Evolutionary conservation across 2,888 invertebrate species (phyloP), one percentile per base, ranked within the genome.

Genomic region (Lacanobia wlatinum): DNA sequence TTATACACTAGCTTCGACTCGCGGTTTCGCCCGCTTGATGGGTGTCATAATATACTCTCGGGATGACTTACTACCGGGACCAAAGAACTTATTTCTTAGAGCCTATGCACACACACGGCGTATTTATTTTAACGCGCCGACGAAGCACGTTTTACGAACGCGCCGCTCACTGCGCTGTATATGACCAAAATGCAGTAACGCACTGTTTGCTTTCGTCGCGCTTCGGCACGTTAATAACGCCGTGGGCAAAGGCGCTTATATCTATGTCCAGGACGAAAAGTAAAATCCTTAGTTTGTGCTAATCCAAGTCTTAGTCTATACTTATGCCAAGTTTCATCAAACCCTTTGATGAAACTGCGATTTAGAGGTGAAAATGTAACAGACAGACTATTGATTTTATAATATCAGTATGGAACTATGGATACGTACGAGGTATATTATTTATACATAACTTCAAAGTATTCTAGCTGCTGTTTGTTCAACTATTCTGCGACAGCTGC

Each of bases 401-500:
- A 58, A 38, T 58, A n/a, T 14, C 12, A 58, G 1, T n/a, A 58
- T 12, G 10, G 9, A 58, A 53, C 12, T 23, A 56, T 34, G 34
- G 4, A 58, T 34, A 48, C 40, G 14, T 73, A 40, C 18, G 40
- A 53, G 69, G 12, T 66, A 23, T 64, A 43, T 43, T 40, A 40
- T 40, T 43, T 40, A 40, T 12, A 40, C 40, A 9, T 43, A 43
- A 12, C 14, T 43, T 12, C 18, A 48, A 18, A 18, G 23, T 8
- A 16, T 18, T 3, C 12, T n/a, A 52, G 28, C 48, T 38, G 48
- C 58, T 40, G 46, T 52, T 55, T 46, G 34, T 53, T 64, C 12
- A 67, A 46, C 58, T 50, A 43, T 56, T 28, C 46, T 48, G 10
- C n/a, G 18, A 43, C 60, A 68, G 63, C 21, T 67, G 77, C 38